Base-by-base conservation (phyloP, 2,888 invertebrate genomes). In the Empis stercorea region DNA sequence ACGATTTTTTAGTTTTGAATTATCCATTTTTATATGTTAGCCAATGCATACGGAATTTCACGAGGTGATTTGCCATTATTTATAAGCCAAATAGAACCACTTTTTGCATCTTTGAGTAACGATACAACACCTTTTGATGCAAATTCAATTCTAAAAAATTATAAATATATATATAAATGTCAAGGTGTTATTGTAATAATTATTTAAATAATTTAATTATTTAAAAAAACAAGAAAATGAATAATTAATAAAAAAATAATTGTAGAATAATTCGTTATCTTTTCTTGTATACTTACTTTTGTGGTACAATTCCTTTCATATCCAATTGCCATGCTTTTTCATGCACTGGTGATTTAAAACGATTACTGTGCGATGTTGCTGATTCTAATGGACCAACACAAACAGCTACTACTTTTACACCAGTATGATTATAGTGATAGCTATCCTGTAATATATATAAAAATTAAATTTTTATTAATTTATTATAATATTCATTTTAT, bases 291-390 rank as follows among this genome's bases (percentile, higher is more conserved):
- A 23, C 30, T 68, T 66, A 82, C 82, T 79, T 79, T 61, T 82
- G 80, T 17, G 78, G 71, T 53, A 75, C 73, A 51, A 73, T 71
- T 55, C 73, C 78, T 14, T 78, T 77, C 43, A 79, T 80, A 58
- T 84, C 84, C 44, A 76, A 70, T 55, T 79, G 78, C 81, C 83
- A 84, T 10, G 82, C 82, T 11, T 79, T 78, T 57, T 83, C 82
- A 59, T 82, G 84, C 50, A 81, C 79, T 0, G 80, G 75, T 13
- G 80, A 80, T 64, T 83, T 74, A 43, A 84, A 75, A 57, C 82
- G 78, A 59, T 81, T 83, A 43, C 79, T 75, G 44, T 82, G 79
- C 57, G 83, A 80, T 52, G 76, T 76, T 17, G 80, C 75, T 1
- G 78, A 78, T 59, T 81, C 79, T 1, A 83, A 81, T 10, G 80